Base-by-base conservation (phyloP, 2,797 vertebrate species). In the Sebastes matsubarae region DNA sequence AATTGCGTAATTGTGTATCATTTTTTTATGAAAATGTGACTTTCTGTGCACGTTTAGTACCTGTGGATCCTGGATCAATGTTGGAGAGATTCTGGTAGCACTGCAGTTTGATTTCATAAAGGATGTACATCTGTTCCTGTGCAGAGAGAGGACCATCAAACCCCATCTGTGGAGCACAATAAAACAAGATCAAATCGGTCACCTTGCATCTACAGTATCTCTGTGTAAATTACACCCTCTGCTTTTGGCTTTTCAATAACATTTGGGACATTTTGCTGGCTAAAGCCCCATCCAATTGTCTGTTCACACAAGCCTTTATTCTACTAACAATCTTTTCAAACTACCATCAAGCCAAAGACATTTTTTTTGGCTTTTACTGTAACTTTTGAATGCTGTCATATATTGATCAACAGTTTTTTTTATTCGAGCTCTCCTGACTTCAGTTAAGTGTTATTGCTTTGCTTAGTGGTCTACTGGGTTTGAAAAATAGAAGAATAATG, bases 71-170 rank as follows among this genome's bases (percentile, higher is more conserved):
- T 2, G 87, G 70, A 34, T 95, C 95, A 57, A 91, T 93, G 72
- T 80, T 89, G 34, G 96, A 97, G 74, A 97, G 95, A 89, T 97
- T 97, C 87, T 95, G 95, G 68, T 97, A 92, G 92, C 97, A 98
- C 69, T 96, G 96, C 46, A 95, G 88, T 92, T 97, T 97, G 58
- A 96, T 95, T 85, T 96, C 95, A 77, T 97, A 95, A 18, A 98
- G 95, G 64, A 97, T 96, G 77, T 95, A 95, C 91, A 97, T 96
- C 93, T 98, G 97, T 81, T 98, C 96, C 85, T 97, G 96, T 9
- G 96, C 95, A 2, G 97, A 97, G 29, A 97, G 82, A 0, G 93
- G 95, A 25, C 90, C 96, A 46, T 96, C 96, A 20, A 95, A 93
- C 76, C 92, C 96, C 90, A 95, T 92, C 96, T 97, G 93, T 81